These are phyloP conservation scores for Colossoma macropomum DNA, from an alignment of 2,113 vertebrate genomes.

Conservation along the genomic window DNA sequence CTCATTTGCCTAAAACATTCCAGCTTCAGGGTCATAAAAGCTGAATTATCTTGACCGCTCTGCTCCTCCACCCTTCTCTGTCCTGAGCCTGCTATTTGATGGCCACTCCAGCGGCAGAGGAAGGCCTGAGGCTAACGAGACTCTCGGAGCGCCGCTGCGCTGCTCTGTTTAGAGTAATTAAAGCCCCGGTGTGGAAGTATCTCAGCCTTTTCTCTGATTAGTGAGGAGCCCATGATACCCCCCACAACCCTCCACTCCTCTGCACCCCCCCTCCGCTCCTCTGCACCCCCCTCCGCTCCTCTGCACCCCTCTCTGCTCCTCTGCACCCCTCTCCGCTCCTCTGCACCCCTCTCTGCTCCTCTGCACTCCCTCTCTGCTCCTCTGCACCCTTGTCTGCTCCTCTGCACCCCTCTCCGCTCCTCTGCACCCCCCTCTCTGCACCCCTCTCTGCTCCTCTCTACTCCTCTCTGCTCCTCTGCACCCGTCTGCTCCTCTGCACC, in stretches of 20 bases:
- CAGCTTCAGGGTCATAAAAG: background rate
- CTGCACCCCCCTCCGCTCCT: too few relatives aligned
- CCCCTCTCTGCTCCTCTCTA: too few relatives aligned
- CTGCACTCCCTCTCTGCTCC: too few relatives aligned
- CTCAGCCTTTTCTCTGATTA: slow-evolving; percentile 5
- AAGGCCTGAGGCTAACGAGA: background rate
- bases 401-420: too few relatives aligned
- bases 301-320: too few relatives aligned
- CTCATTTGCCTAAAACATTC: slow-evolving; percentile 8
- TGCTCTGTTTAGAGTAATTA: background rate
- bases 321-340: too few relatives aligned
- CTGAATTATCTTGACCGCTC: background rate
- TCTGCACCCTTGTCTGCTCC: too few relatives aligned
- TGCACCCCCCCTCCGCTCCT: background rate
- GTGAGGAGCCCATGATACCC: background rate
- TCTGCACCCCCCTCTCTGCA: too few relatives aligned
- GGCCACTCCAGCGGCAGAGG: background rate
- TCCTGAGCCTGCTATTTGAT: background rate
- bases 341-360: too few relatives aligned
- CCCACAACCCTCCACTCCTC: background rate
- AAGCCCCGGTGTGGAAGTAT: background rate
- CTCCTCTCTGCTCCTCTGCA: too few relatives aligned
- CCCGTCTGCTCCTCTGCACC: too few relatives aligned
- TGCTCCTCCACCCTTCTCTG: background rate
- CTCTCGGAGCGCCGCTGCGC: background rate